These are phyloP conservation scores for Thaumetopoea pityocampa DNA, from an alignment of 1,140 invertebrate species.

Conservation along the genomic window DNA sequence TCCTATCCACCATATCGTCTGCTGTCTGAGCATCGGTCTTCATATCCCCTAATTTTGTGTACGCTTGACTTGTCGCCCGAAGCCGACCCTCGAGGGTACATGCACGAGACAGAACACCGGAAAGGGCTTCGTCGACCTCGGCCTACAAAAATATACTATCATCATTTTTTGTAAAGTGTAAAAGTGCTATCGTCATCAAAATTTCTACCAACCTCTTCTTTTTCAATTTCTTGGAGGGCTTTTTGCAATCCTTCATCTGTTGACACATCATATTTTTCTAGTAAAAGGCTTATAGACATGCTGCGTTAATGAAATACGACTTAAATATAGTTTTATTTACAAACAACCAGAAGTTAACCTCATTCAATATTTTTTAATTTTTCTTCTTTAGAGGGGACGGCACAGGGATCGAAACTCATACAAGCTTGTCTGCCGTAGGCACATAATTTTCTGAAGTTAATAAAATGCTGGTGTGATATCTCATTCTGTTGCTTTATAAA, in stretches of 20 bases:
- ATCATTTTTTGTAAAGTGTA: background rate
- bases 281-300: slow-evolving; percentile 57
- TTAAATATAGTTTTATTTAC: slow-evolving; percentile 5
- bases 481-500: too few relatives aligned
- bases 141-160: slow-evolving; percentile 29
- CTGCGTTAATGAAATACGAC: slow-evolving; percentile 4
- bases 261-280: slow-evolving; percentile 68
- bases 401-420: too few relatives aligned
- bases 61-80: slow-evolving; percentile 61
- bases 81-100: slow-evolving; percentile 59
- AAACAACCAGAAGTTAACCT: background rate
- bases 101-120: slow-evolving; percentile 44
- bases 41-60: slow-evolving; percentile 60
- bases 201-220: slow-evolving; percentile 52
- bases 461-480: too few relatives aligned
- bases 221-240: slow-evolving; percentile 61
- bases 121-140: slow-evolving; percentile 58
- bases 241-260: slow-evolving; percentile 62
- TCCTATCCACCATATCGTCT: slow-evolving; percentile 90
- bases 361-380: too few relatives aligned
- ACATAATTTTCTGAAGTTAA: too few relatives aligned
- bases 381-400: too few relatives aligned
- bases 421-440: too few relatives aligned
- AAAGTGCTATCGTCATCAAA: slow-evolving; percentile 14
- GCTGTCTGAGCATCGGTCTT: slow-evolving; percentile 71